These are phyloP conservation scores for Crossocerus cetratus DNA, from an alignment of 2,888 invertebrate species.

Conservation along the genomic window DNA sequence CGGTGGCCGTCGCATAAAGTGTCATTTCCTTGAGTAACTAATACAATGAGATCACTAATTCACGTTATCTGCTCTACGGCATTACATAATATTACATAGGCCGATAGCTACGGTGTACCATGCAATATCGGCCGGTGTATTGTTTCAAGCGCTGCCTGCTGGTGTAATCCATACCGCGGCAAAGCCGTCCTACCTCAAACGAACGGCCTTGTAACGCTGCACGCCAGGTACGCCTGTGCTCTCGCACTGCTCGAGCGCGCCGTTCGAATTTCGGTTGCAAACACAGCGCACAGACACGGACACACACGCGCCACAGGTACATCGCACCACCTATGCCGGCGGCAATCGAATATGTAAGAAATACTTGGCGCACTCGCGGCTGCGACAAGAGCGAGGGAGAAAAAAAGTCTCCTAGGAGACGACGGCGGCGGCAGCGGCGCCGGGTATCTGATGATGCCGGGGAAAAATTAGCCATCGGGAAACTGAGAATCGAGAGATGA, in stretches of 20 bases:
- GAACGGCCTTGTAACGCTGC: slow-evolving; percentile 61
- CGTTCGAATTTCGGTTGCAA: slow-evolving; percentile 64
- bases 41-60: slow-evolving; percentile 44
- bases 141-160: slow-evolving; percentile 57
- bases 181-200: slow-evolving; percentile 50
- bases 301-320: slow-evolving; percentile 49
- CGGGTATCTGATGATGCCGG: neutral
- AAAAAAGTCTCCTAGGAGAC: neutral
- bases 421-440: neutral
- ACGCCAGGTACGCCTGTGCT: slow-evolving; percentile 34
- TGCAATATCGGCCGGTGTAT: slow-evolving; percentile 61
- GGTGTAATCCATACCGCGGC: slow-evolving; percentile 62
- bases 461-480: slow-evolving; percentile 4
- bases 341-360: slow-evolving; percentile 48
- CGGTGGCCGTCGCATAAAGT: slow-evolving; percentile 14
- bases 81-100: slow-evolving; percentile 50
- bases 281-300: slow-evolving; percentile 45
- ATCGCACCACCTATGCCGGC: slow-evolving; percentile 23
- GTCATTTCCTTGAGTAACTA: slow-evolving; percentile 31
- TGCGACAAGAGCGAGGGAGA: neutral
- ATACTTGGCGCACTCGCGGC: slow-evolving; percentile 35
- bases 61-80: slow-evolving; percentile 37
- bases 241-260: slow-evolving; percentile 14
- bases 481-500: slow-evolving; percentile 35
- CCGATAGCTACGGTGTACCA: slow-evolving; percentile 37